Evolutionary conservation across 2,113 vertebrate genomes (phyloP), one percentile per base, ranked within the genome.

Genomic region (Symphodus melops): DNA sequence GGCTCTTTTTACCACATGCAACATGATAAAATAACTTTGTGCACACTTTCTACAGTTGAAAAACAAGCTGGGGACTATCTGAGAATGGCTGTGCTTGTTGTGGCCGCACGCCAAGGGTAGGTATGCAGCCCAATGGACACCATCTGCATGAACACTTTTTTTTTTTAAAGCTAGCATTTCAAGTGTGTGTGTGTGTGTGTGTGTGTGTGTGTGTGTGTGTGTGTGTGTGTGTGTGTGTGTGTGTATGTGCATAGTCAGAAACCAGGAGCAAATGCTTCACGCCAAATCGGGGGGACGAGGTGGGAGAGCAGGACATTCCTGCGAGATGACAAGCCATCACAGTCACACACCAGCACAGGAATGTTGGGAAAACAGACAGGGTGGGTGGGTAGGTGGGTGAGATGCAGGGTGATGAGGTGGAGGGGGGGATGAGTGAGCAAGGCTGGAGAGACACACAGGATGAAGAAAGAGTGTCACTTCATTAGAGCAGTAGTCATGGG

Each of bases 301-400:
- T 93, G 93, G 92, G 93, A 93, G 92, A 92, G 92, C 89, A 83
- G 92, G 92, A 95, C 93, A 94, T 94, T 94, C 93, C 92, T 91
- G 84, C 59, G 77, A 92, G 92, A 95, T 94, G 93, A 94, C 93
- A 94, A 92, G 92, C 91, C 93, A 86, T 94, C 92, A 94, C 91
- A 94, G 92, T 94, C 92, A 92, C 91, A 93, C 94, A 94, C 86
- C 92, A 90, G 92, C 89, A 91, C 90, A 92, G 91, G 94, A 94
- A 94, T 94, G 93, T 86, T 87, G 88, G 81, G 88, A 89, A 91
- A 93, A 92, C 87, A 89, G 88, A 90, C 82, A 69, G 88, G 78
- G 80, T 84, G 88, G 74, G 85, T 72, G 88, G 78, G 80, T 84
- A 87, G 74, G 85, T 72, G 81, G 76, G 72, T 75, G 72, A 16